These are phyloP conservation scores for Rattus rattus DNA, from an alignment of 2,113 vertebrate species.

Conservation along the genomic window DNA sequence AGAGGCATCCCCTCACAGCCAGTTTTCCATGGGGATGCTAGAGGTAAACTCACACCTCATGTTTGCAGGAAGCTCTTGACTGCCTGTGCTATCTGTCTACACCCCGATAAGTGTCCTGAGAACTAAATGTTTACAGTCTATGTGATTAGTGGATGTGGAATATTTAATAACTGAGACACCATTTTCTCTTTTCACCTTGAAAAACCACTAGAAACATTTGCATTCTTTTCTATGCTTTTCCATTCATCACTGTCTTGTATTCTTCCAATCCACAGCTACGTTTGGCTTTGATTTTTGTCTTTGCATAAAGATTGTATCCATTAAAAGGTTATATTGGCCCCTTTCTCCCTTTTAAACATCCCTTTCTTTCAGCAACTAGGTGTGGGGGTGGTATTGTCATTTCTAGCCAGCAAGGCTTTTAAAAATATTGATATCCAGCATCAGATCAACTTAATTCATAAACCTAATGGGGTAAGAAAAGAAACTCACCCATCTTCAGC, in stretches of 20 bases:
- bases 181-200: constrained; percentile 28
- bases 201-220: neutral
- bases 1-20: neutral
- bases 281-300: neutral
- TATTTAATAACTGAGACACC: neutral
- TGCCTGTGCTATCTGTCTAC: neutral
- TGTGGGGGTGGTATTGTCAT: neutral
- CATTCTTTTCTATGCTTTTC: neutral
- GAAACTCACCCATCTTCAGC: neutral
- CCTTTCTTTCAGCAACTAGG: neutral
- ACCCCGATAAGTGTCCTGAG: neutral
- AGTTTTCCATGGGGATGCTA: too few species aligned
- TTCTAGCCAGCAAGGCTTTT: constrained; percentile 66
- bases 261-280: neutral
- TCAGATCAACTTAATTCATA: constrained; percentile 41
- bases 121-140: too few species aligned
- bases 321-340: constrained; percentile 16
- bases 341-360: neutral
- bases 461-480: constrained; percentile 43
- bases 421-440: constrained; percentile 57
- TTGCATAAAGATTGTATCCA: neutral
- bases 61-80: neutral
- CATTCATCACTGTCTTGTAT: neutral
- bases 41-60: neutral
- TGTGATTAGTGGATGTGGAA: neutral